These are phyloP conservation scores for Gallinago paraguaiae DNA, from an alignment of 2,113 vertebrate species.

Conservation along the genomic window DNA sequence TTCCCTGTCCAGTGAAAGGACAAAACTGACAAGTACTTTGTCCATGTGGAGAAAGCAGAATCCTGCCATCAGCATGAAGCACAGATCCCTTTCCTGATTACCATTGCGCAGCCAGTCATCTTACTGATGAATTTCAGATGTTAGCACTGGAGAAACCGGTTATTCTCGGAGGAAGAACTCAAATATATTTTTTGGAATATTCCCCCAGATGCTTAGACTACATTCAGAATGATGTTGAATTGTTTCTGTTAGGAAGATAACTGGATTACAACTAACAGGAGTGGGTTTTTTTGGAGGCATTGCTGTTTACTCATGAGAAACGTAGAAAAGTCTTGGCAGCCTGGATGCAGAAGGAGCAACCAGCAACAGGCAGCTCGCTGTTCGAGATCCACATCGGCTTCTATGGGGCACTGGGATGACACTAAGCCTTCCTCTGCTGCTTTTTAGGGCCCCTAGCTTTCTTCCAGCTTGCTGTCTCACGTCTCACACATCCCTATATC, in stretches of 20 bases:
- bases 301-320: neutral
- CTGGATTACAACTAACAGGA: neutral
- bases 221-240: neutral
- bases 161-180: neutral
- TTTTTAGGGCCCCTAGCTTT: neutral
- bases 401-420: rapidly evolving
- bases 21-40: neutral
- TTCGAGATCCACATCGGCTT: neutral
- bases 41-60: neutral
- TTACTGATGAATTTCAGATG: neutral
- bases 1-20: neutral
- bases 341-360: rapidly evolving
- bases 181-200: neutral
- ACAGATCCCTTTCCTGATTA: neutral
- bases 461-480: neutral
- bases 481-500: neutral
- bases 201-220: neutral
- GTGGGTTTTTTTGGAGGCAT: neutral
- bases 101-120: neutral
- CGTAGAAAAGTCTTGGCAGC: neutral
- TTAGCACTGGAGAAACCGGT: neutral
- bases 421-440: neutral
- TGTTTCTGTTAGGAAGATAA: neutral
- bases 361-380: neutral
- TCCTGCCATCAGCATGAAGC: neutral